Evolutionary conservation across 2,797 vertebrate species (phyloP).

Genomic region (Denticeps clupeoides): DNA sequence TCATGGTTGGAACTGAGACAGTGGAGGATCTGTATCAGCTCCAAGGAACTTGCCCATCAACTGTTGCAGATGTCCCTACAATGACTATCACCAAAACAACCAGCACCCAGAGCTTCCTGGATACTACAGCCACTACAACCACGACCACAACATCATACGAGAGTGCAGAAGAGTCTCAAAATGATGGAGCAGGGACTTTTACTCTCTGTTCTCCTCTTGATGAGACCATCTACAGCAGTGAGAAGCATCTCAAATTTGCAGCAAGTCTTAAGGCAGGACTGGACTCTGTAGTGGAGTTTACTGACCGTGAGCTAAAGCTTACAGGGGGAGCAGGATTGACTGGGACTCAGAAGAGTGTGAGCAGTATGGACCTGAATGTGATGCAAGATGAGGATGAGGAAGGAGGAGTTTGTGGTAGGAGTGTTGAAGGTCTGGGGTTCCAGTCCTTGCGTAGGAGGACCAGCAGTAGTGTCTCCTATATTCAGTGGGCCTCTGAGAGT

Average conservation of each 20-base stretch:
- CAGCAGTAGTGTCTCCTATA: constrained; percentile 47
- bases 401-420: constrained; percentile 17
- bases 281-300: neutral
- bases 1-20: neutral
- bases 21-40: neutral
- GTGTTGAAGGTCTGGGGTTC: constrained; percentile 27
- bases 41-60: constrained; percentile 20
- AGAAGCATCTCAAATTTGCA: constrained; percentile 10
- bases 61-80: constrained; percentile 32
- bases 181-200: constrained; percentile 26
- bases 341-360: constrained; percentile 43
- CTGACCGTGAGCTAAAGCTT: neutral
- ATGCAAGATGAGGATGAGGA: constrained; percentile 31
- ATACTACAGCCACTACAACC: constrained; percentile 40
- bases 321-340: neutral
- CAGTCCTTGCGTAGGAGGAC: constrained; percentile 43
- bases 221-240: neutral
- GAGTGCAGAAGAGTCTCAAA: constrained; percentile 48
- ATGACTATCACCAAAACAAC: constrained; percentile 39
- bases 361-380: constrained; percentile 49
- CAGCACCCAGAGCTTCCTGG: constrained; percentile 54
- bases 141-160: constrained; percentile 47
- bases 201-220: constrained; percentile 10
- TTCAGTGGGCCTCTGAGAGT: constrained; percentile 43
- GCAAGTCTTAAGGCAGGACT: neutral